These are phyloP conservation scores for Miltochrista miniata DNA, from an alignment of 2,888 invertebrate genomes.

Conservation along the genomic window DNA sequence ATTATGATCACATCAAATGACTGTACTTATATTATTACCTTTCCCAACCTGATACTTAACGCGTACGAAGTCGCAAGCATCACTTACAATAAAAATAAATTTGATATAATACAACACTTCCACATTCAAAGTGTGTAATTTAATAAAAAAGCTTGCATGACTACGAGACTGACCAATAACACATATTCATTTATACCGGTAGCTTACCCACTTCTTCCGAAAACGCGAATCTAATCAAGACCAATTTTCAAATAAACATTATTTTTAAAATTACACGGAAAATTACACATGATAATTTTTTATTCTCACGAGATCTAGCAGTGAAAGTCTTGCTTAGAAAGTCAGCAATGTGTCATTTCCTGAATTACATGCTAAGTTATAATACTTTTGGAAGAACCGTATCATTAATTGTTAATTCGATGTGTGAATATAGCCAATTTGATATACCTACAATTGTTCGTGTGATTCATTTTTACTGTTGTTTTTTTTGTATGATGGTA, in stretches of 20 bases:
- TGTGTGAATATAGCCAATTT: constrained; percentile 39
- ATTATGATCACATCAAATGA: too few species aligned
- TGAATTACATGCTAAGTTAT: constrained; percentile 30
- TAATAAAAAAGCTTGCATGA: constrained; percentile 16
- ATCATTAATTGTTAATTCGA: constrained; percentile 32
- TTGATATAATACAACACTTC: not conserved
- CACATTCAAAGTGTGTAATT: not conserved
- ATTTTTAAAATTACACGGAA: constrained; percentile 41
- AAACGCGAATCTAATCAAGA: constrained; percentile 24
- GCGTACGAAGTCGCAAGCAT: too few species aligned
- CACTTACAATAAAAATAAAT: not conserved
- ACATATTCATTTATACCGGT: constrained; percentile 4
- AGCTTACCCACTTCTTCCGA: constrained; percentile 27
- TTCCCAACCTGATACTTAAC: too few species aligned
- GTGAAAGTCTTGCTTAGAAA: constrained; percentile 53
- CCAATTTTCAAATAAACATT: constrained; percentile 37
- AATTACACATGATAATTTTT: constrained; percentile 38
- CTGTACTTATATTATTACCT: too few species aligned
- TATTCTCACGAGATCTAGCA: constrained; percentile 36
- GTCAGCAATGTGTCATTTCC: constrained; percentile 46
- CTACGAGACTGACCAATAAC: constrained; percentile 18
- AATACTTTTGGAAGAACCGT: constrained; percentile 36
- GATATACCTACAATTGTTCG: constrained; percentile 23
- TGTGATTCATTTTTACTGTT: constrained; percentile 30
- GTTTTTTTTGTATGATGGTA: constrained; percentile 13